Base-by-base conservation (phyloP, 2,888 invertebrate genomes). In the Macrophya annulata region DNA sequence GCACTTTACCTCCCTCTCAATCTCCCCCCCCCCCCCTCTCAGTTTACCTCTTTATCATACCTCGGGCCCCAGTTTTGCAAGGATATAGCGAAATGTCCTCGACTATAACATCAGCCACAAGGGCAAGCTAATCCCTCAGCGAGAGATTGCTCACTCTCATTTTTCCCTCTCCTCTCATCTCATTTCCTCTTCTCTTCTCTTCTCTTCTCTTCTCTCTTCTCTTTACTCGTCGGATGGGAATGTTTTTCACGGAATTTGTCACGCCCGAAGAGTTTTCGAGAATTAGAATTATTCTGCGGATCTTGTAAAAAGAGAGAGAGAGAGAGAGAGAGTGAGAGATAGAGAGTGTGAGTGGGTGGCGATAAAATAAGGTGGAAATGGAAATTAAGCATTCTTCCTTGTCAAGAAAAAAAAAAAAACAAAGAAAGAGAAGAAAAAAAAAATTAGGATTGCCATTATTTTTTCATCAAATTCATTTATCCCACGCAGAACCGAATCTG, bases 191-290 rank as follows among this genome's bases (percentile, higher is more conserved):
- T 21, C 62, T 62, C 10, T n/a, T 21, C 59, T n/a, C 59, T 10
- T n/a, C 8, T 62, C 62, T 2, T 8, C 62, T 62, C 62, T 55
- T 55, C n/a, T 59, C 21, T 12, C 9, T 21, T 62, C 62, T 62
- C 62, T 55, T 55, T 55, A n/a, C 55, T 55, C 55, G 55, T 55
- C n/a, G 55, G 55, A 55, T 55, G n/a, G 55, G 62, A 62, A 62
- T 62, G 62, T 62, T 62, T 62, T 62, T 62, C 62, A 25, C 62
- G 62, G 25, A 62, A 62, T 62, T 62, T 62, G 62, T 62, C 62
- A 62, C 62, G 62, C 62, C 62, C 62, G 25, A 62, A 12, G 25
- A 62, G 62, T 25, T 62, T 62, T 62, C 21, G 25, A 31, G 62
- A 62, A 62, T 62, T 62, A 62, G 25, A 62, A 62, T 62, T 62